Base-by-base conservation (phyloP, 2,888 invertebrate species). In the Parnassius glacialis region DNA sequence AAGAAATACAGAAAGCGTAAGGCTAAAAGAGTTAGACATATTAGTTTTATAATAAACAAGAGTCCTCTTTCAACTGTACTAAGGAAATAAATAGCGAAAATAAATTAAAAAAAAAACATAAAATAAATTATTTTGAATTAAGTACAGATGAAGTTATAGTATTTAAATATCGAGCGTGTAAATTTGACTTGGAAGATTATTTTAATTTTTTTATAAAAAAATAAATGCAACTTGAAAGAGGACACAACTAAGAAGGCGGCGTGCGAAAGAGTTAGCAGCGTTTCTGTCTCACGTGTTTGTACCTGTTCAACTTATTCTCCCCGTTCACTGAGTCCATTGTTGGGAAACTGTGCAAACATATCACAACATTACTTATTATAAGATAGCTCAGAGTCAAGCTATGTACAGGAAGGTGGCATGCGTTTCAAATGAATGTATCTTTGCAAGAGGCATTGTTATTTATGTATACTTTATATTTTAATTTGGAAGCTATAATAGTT, bases 221-320 rank as follows among this genome's bases (percentile, higher is more conserved):
- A 34, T 3, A 34, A 34, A 34, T 34, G 34, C 34, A 63, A 51
- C 79, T 77, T 78, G 83, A 81, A 82, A 82, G 80, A 80, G 78
- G 76, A 70, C 71, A 67, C 65, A 56, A 20, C 64, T 70, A 69
- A 66, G 67, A 77, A 79, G 78, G 74, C 74, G 74, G 81, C 79
- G 80, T 74, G 77, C 75, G 68, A 70, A 74, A 81, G 81, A 75
- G 75, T 75, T 78, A 77, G 76, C 74, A 73, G 75, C 73, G 73
- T 73, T 62, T 67, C 66, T 67, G 75, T 95, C 95, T 69, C 96
- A 95, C 88, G 96, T 48, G 48, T 57, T 95, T 83, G 79, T 92
- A 92, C 92, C 92, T 92, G 92, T 92, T 92, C 75, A 92, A 90
- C 73, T 90, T 92, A 92, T 91, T 89, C 79, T 91, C 92, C 77